These are phyloP conservation scores for Apamea sordens DNA, from an alignment of 2,888 invertebrate species.

Conservation along the genomic window DNA sequence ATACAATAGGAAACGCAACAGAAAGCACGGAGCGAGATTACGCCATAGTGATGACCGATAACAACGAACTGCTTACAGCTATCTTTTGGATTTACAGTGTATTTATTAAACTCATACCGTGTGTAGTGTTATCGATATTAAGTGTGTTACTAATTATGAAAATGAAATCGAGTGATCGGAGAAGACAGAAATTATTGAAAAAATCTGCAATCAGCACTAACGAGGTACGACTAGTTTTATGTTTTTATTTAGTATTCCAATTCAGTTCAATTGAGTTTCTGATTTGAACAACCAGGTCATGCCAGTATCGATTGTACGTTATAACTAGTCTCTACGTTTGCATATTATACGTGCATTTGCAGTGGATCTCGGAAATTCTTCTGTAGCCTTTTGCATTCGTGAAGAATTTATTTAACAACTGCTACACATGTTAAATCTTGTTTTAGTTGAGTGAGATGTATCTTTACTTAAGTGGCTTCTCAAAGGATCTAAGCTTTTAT, in stretches of 20 bases:
- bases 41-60: conserved; percentile 92
- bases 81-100: conserved; percentile 98
- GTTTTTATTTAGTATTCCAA: conserved; percentile 23
- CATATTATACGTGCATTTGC: conserved; percentile 7
- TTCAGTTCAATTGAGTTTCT: conserved; percentile 23
- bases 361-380: conserved; percentile 3
- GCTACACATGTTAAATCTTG: conserved; percentile 12
- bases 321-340: conserved; percentile 15
- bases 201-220: conserved; percentile 84
- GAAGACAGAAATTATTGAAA: conserved; percentile 92
- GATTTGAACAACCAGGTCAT: conserved; percentile 31
- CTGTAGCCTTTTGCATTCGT: conserved; percentile 15
- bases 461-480: conserved; percentile 20
- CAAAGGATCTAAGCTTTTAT: conserved; percentile 17
- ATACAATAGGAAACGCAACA: conserved; percentile 70
- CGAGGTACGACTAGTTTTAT: conserved; percentile 78
- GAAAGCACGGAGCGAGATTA: conserved; percentile 89
- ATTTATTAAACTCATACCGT: conserved; percentile 97
- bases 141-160: conserved; percentile 94
- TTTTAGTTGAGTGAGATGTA: conserved; percentile 24
- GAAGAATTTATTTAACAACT: conserved; percentile 17
- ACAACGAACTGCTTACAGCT: conserved; percentile 91
- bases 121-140: conserved; percentile 95
- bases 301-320: conserved; percentile 16
- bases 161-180: conserved; percentile 94